A percentile compares a stretch with the other conserved stretches of the same genome.
phyloP scores from a whole-genome alignment of 2,797 vertebrate genomes.

The Aphelocoma californica region DNA sequence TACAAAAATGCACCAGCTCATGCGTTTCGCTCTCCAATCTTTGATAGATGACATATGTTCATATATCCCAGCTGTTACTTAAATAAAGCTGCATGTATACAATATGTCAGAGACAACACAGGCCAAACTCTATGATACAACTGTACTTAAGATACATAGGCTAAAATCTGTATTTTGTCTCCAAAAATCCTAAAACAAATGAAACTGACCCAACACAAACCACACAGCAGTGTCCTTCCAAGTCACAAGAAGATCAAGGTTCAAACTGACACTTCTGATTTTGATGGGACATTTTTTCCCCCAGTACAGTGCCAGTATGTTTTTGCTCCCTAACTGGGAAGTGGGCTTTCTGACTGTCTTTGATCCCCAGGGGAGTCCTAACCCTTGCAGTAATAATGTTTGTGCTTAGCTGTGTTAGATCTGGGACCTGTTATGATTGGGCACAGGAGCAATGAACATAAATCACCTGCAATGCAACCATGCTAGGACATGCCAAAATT shows the following conservation, averaged over 20 bases:
- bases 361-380: background rate
- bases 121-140: background rate
- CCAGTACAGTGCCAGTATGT: background rate
- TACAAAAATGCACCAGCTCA: slow-evolving; percentile 54
- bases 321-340: background rate
- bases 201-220: background rate
- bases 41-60: slow-evolving; percentile 57
- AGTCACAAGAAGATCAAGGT: background rate
- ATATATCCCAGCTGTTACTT: slow-evolving; percentile 45
- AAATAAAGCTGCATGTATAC: slow-evolving; percentile 47
- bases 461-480: background rate
- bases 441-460: background rate
- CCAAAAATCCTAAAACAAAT: background rate
- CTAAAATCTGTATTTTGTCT: background rate
- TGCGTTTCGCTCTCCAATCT: background rate
- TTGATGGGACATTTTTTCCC: background rate
- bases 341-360: background rate
- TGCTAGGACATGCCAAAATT: background rate
- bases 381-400: background rate
- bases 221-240: background rate
- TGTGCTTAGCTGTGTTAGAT: background rate
- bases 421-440: background rate
- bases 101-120: slow-evolving; percentile 15
- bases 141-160: background rate
- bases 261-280: background rate